phyloP scores from a whole-genome alignment of 2,113 vertebrate genomes.

The Amblyopsis rosae region DNA sequence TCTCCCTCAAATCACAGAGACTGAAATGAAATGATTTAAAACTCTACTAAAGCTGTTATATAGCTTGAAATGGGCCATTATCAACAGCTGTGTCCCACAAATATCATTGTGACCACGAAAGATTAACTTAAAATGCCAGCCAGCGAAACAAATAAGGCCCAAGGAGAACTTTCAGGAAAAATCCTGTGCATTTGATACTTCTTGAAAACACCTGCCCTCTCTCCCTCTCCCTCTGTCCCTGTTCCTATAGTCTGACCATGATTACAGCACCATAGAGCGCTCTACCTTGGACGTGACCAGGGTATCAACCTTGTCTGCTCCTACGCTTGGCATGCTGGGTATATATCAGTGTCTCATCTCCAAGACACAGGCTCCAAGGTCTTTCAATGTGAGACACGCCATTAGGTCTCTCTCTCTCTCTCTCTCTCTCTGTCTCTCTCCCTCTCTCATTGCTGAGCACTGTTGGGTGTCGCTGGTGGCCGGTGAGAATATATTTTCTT shows the following conservation, averaged over 20 bases:
- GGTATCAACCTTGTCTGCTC: constrained; percentile 35
- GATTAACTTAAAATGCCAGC: constrained; percentile 33
- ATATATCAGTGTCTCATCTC: constrained; percentile 65
- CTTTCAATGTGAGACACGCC: constrained; percentile 65
- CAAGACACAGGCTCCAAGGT: constrained; percentile 68
- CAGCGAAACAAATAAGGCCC: constrained; percentile 4
- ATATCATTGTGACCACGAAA: constrained; percentile 4
- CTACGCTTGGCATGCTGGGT: constrained; percentile 52
- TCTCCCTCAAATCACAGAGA: too few species aligned
- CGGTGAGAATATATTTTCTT: constrained; percentile 27
- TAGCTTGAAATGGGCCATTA: background rate
- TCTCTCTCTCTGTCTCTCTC: background rate
- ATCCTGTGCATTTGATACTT: background rate
- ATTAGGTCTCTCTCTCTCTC: constrained; percentile 40
- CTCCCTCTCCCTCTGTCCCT: background rate
- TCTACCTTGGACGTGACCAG: constrained; percentile 53
- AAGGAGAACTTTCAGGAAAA: background rate
- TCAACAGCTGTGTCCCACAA: background rate
- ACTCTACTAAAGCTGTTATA: too few species aligned
- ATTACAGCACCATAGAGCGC: constrained; percentile 56
- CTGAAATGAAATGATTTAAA: background rate
- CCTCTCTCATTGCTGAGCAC: background rate
- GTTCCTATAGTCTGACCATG: constrained; percentile 49
- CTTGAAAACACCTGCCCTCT: constrained; percentile 1
- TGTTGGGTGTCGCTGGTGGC: constrained; percentile 34